A percentile compares a stretch with the other conserved stretches of the same genome.
phyloP scores from a whole-genome alignment of 2,797 vertebrate species.

The Thripadectes ignobilis region DNA sequence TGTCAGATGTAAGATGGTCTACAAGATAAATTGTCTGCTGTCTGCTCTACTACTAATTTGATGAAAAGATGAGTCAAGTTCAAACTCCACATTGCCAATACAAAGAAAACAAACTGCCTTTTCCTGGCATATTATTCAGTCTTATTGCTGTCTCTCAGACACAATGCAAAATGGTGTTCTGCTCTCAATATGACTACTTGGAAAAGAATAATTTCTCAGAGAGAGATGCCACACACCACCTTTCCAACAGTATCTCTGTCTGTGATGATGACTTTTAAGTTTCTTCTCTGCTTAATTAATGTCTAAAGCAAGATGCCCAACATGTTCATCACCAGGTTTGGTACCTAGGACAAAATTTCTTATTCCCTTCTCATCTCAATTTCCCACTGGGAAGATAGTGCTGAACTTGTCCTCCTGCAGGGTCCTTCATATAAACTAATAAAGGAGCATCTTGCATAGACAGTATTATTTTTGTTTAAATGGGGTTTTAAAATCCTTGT shows the following conservation, averaged over 20 bases:
- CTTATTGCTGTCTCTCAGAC: neutral
- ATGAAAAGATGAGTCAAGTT: neutral
- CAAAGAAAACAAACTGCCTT: neutral
- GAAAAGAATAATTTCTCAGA: neutral
- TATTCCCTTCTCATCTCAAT: neutral
- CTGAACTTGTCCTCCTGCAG: neutral
- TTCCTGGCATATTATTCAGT: neutral
- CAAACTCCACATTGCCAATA: neutral
- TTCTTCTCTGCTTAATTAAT: neutral
- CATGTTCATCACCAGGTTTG: neutral
- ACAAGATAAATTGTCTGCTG: slow-evolving; percentile 4
- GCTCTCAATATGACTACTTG: neutral
- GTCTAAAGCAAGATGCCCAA: neutral
- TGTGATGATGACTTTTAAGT: neutral
- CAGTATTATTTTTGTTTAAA: neutral
- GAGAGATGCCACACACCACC: neutral
- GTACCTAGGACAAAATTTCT: neutral
- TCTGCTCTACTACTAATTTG: neutral
- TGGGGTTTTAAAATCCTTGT: neutral
- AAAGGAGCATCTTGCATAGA: neutral
- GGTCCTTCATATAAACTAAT: neutral
- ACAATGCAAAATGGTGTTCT: neutral
- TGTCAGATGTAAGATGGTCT: neutral
- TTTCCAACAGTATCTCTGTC: neutral
- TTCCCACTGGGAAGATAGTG: neutral